A percentile compares a stretch with the other conserved stretches of the same genome.
phyloP scores from a whole-genome alignment of 2,113 vertebrate species.

The Pycnonotus jocosus region DNA sequence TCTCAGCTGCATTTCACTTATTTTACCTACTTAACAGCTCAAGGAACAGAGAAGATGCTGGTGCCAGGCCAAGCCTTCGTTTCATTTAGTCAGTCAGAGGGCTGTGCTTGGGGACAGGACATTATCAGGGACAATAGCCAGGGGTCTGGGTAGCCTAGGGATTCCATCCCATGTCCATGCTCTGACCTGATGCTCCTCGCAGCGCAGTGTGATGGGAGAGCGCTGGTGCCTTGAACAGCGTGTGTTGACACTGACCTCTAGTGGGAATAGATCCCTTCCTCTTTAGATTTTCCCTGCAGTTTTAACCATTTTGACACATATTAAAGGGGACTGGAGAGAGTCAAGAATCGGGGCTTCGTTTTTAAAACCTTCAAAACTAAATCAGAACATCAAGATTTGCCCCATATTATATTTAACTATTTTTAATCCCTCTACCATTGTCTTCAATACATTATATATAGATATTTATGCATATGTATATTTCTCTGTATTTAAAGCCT shows the following conservation, averaged over 20 bases:
- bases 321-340: background rate
- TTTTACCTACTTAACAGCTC: background rate
- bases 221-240: background rate
- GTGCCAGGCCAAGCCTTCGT: background rate
- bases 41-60: background rate
- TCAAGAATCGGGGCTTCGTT: background rate
- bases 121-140: background rate
- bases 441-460: background rate
- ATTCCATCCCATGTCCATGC: background rate
- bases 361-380: background rate
- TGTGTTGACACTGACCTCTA: conserved; percentile 46
- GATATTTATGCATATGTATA: background rate
- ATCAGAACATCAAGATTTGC: background rate
- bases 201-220: background rate
- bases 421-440: background rate
- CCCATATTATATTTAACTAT: background rate
- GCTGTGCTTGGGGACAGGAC: background rate
- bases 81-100: background rate
- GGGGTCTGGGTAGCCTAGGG: background rate
- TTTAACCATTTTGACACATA: background rate
- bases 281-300: background rate
- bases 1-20: background rate
- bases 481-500: background rate
- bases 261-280: background rate
- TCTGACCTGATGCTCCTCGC: background rate